phyloP scores from a whole-genome alignment of 1,140 invertebrate species.

The Drosophila lacteicornis region DNA sequence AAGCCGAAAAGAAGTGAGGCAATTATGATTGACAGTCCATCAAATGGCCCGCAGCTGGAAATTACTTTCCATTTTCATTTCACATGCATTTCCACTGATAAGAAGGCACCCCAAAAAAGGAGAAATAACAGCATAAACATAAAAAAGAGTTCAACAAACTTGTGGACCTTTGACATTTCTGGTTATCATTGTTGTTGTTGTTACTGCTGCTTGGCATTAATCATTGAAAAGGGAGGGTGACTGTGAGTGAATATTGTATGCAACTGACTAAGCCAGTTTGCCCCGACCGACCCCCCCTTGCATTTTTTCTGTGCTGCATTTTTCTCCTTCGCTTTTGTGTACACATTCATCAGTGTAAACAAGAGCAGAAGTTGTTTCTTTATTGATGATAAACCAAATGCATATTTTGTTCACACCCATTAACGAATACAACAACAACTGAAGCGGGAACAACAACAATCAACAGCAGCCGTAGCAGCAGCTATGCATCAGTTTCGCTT shows the following conservation, averaged over 20 bases:
- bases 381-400: conserved; percentile 76
- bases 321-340: conserved; percentile 47
- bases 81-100: conserved; percentile 64
- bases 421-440: conserved; percentile 57
- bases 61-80: conserved; percentile 66
- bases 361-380: conserved; percentile 63
- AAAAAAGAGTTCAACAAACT: conserved; percentile 67
- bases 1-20: conserved; percentile 29
- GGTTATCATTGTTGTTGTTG: conserved; percentile 35
- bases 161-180: conserved; percentile 74
- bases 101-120: conserved; percentile 33
- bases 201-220: conserved; percentile 63
- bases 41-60: conserved; percentile 57
- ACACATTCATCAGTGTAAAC: conserved; percentile 74
- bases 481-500: conserved; percentile 45
- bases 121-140: background rate
- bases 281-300: conserved; percentile 8
- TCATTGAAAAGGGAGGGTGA: conserved; percentile 59
- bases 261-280: conserved; percentile 54
- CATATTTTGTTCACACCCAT: conserved; percentile 80
- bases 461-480: conserved; percentile 9
- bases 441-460: conserved; percentile 29
- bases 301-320: conserved; percentile 30
- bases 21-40: conserved; percentile 78
- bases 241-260: conserved; percentile 35